Evolutionary conservation across 2,113 vertebrate genomes (phyloP), one percentile per base, ranked within the genome.

Genomic region (Takifugu bimaculatus): DNA sequence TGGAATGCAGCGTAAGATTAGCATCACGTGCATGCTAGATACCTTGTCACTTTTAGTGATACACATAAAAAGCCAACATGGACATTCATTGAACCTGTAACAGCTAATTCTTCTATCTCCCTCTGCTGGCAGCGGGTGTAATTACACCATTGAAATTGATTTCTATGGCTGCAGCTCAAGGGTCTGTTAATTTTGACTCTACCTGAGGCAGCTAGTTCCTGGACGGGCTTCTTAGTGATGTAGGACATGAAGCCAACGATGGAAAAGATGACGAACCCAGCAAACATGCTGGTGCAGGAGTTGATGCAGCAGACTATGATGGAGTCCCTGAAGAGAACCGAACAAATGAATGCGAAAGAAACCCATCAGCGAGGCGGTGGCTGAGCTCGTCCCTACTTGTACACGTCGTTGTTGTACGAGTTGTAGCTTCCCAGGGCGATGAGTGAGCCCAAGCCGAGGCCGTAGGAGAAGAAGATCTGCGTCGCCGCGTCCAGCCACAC

Each of bases 401-500:
- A 95, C 9, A 95, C 92, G 0, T 96, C 93, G 43, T 96, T 95
- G 71, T 95, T 85, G 83, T 93, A 96, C 0, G 79, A 49, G 80
- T 96, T 96, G 88, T 95, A 96, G 87, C 94, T 96, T 15, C 94
- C 94, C 79, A 96, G 77, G 4, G 94, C 94, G 1, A 96, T 93
- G 55, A 96, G 88, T 3, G 94, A 96, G 10, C 94, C 94, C 57
- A 96, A 79, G 20, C 94, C 94, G 69, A 96, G 77, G 5, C 94
- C 94, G 0, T 96, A 96, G 28, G 94, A 96, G 61, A 96, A 96
- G 85, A 96, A 96, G 74, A 96, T 96, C 62, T 96, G 94, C 2
- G 94, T 96, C 14, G 94, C 94, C 12, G 94, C 94, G 0, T 96
- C 94, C 85, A 96, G 86, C 94, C 94, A 96, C 69, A 96, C 94